A percentile compares a stretch with the other conserved stretches of the same genome.
phyloP scores from a whole-genome alignment of 30 jellyfish, hydroid and myxozoan genomes.

The Chironex yamaguchii region DNA sequence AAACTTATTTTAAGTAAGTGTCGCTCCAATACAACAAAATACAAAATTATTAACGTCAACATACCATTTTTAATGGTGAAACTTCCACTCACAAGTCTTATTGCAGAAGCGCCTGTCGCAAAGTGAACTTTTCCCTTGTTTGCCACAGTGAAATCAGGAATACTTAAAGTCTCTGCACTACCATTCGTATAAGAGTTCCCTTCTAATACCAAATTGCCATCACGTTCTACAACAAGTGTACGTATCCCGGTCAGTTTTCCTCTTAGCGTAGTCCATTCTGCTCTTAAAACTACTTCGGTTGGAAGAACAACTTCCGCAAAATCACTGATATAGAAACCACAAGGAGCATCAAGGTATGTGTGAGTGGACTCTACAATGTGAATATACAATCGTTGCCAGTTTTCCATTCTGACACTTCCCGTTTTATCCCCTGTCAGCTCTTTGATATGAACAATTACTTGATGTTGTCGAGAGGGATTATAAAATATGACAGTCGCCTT shows the following conservation, averaged over 20 bases:
- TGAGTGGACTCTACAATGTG: slow-evolving; percentile 72
- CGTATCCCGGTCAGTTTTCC: slow-evolving; percentile 65
- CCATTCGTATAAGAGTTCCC: slow-evolving; percentile 60
- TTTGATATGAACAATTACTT: slow-evolving; percentile 58
- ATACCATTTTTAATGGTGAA: slow-evolving; percentile 53
- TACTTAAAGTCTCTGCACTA: slow-evolving; percentile 21
- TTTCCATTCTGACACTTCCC: slow-evolving; percentile 56
- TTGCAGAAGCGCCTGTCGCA: slow-evolving; percentile 45
- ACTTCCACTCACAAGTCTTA: slow-evolving; percentile 23
- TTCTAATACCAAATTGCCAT: slow-evolving; percentile 44
- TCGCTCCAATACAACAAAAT: not conserved
- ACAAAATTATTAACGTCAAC: too few species aligned
- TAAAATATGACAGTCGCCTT: slow-evolving; percentile 61
- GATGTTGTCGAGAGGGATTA: slow-evolving; percentile 37
- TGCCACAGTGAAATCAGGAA: slow-evolving; percentile 34
- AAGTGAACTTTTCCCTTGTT: slow-evolving; percentile 34
- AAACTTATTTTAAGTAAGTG: not conserved
- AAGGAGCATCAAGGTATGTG: slow-evolving; percentile 76
- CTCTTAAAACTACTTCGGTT: slow-evolving; percentile 67
- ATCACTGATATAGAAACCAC: slow-evolving; percentile 64
- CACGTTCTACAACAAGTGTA: slow-evolving; percentile 47
- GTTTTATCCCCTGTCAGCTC: slow-evolving; percentile 74
- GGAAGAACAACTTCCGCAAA: slow-evolving; percentile 67
- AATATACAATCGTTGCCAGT: slow-evolving; percentile 61
- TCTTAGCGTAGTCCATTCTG: slow-evolving; percentile 57